Evolutionary conservation across 2,113 vertebrate genomes (phyloP).

Genomic region (Cettia cetti): DNA sequence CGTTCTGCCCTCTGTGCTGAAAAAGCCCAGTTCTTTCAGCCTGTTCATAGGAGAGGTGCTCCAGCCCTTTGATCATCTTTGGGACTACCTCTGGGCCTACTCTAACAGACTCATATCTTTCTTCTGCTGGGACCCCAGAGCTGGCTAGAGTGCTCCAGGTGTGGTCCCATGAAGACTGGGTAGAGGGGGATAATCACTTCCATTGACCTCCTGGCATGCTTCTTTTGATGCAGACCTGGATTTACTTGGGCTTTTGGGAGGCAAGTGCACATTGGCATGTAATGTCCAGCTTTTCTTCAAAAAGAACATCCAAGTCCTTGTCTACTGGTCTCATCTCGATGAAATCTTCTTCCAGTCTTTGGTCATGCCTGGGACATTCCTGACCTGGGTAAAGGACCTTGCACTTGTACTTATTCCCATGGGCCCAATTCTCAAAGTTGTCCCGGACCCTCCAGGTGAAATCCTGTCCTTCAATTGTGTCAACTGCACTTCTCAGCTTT

Average conservation of each 20-base stretch:
- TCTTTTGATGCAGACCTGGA: not conserved
- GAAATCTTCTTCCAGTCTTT: not conserved
- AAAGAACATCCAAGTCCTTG: not conserved
- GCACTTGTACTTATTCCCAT: not conserved
- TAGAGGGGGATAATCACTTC: not conserved
- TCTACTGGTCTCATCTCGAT: not conserved
- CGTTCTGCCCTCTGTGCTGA: not conserved
- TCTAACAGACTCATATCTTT: not conserved
- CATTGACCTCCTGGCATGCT: not conserved
- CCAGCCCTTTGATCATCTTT: not conserved
- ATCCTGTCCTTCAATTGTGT: not conserved
- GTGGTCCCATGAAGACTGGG: not conserved
- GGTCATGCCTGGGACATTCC: not conserved
- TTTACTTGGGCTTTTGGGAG: not conserved
- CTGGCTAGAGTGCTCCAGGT: not conserved
- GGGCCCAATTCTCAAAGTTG: not conserved
- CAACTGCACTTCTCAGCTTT: not conserved
- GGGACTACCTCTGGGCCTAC: not conserved
- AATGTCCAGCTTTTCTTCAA: not conserved
- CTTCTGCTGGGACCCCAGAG: not conserved
- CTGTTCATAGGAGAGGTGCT: not conserved
- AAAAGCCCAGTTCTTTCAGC: not conserved
- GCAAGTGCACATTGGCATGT: rapidly evolving
- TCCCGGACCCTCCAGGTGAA: not conserved
- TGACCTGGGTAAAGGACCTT: not conserved